phyloP scores from a whole-genome alignment of 2,113 vertebrate genomes.

The western clawed frog (Xenopus tropicalis) region DNA sequence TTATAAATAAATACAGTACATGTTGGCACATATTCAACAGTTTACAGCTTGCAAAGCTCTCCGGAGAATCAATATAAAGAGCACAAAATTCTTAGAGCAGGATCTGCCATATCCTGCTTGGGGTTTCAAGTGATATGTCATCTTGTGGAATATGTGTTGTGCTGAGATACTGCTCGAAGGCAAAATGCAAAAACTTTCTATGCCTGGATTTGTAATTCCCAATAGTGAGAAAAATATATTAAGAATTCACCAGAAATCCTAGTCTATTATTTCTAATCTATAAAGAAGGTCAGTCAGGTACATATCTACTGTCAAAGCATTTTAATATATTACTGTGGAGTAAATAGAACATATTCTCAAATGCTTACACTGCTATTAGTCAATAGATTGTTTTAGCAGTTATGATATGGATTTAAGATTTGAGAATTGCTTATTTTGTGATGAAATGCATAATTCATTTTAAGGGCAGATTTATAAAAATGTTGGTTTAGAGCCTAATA shows the following conservation, averaged over 20 bases:
- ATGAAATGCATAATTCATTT: no score
- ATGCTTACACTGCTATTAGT: neutral
- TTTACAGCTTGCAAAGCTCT: conserved; percentile 49
- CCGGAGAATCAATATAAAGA: conserved; percentile 37
- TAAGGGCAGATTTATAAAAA: no score
- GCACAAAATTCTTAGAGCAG: conserved; percentile 8
- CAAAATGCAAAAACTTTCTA: neutral
- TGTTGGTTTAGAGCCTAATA: no score
- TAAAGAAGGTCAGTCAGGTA: neutral
- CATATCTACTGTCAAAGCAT: neutral
- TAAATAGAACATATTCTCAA: neutral
- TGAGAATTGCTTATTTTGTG: no score
- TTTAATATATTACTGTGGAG: neutral
- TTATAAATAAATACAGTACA: conserved; percentile 44
- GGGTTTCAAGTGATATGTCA: rapidly evolving
- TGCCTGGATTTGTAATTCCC: conserved; percentile 22
- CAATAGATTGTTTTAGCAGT: neutral
- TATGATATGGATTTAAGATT: no score
- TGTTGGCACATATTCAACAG: conserved; percentile 45
- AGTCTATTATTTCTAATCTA: conserved; percentile 3
- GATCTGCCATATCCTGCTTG: neutral
- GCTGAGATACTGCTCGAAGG: neutral
- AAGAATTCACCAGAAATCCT: neutral
- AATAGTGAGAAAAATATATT: neutral
- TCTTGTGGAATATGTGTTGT: rapidly evolving